Conservation (phyloP, 1,140 invertebrate species). For the Cydia strobilella region DNA sequence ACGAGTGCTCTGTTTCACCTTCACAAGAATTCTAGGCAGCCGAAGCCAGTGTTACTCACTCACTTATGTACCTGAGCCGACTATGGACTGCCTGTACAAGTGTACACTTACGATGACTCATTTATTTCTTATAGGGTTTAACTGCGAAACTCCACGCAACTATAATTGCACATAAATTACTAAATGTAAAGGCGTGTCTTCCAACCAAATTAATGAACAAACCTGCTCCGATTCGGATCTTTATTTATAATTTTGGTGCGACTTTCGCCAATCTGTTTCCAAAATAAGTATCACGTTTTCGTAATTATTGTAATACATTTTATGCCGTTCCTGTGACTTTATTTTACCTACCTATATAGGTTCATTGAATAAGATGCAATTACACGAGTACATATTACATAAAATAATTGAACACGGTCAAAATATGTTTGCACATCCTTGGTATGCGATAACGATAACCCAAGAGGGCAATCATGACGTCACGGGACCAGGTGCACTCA, state of each 20-base stretch:
- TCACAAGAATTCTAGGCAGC: conserved; percentile 34
- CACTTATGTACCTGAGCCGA: background rate
- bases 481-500: too few relatives aligned
- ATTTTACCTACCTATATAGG: background rate
- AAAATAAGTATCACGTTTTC: background rate
- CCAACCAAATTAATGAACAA: background rate
- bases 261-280: conserved; percentile 28
- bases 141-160: background rate
- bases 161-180: conserved; percentile 17
- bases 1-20: conserved; percentile 65
- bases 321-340: background rate
- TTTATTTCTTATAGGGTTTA: background rate
- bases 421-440: background rate
- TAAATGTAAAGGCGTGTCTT: background rate
- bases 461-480: too few relatives aligned
- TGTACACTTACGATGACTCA: background rate
- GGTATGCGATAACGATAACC: background rate
- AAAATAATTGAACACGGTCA: too few relatives aligned
- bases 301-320: background rate
- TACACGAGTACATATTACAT: too few relatives aligned
- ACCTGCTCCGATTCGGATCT: conserved; percentile 20
- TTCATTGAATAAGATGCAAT: too few relatives aligned
- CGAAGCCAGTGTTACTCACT: background rate
- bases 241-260: conserved; percentile 8
- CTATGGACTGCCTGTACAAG: background rate